A percentile compares a stretch with the other conserved stretches of the same genome.
Evolutionary conservation across 2,888 invertebrate species (phyloP).

Genomic region (Amblyjoppa proteus): DNA sequence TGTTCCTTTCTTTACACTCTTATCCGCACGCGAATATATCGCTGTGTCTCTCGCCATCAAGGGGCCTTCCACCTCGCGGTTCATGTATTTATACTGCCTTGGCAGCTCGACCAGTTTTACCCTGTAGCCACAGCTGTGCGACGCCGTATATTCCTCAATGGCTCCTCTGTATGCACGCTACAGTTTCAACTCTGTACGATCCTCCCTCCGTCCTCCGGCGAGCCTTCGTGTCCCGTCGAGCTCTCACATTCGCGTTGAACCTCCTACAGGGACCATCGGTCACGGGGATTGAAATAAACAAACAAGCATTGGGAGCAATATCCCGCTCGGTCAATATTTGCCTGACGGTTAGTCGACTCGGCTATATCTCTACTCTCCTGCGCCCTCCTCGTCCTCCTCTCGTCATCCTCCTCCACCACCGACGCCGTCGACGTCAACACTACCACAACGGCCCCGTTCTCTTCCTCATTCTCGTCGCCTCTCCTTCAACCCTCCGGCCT

Average conservation of each 20-base stretch:
- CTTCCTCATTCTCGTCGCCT: constrained; percentile 44
- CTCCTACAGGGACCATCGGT: constrained; percentile 79
- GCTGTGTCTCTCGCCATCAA: not conserved
- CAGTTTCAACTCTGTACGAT: constrained; percentile 37
- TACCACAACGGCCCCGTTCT: constrained; percentile 23
- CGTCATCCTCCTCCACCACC: constrained; percentile 29
- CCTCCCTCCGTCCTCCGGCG: not conserved
- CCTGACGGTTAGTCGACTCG: constrained; percentile 83
- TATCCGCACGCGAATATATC: not conserved
- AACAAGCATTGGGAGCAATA: constrained; percentile 85
- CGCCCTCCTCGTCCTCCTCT: constrained; percentile 58
- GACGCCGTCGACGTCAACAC: constrained; percentile 44
- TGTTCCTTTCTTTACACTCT: not conserved
- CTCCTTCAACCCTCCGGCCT: constrained; percentile 52
- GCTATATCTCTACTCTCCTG: constrained; percentile 68
- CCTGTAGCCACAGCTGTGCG: constrained; percentile 37
- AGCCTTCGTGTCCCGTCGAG: not conserved
- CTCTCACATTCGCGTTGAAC: constrained; percentile 40
- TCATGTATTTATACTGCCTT: constrained; percentile 33
- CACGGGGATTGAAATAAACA: constrained; percentile 84
- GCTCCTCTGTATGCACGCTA: constrained; percentile 25
- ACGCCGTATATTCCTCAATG: constrained; percentile 29
- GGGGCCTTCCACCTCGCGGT: not conserved
- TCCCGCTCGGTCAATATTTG: constrained; percentile 85
- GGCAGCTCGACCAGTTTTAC: constrained; percentile 53